Conservation (phyloP, 2,797 vertebrate genomes). For the Brotula barbata region DNA sequence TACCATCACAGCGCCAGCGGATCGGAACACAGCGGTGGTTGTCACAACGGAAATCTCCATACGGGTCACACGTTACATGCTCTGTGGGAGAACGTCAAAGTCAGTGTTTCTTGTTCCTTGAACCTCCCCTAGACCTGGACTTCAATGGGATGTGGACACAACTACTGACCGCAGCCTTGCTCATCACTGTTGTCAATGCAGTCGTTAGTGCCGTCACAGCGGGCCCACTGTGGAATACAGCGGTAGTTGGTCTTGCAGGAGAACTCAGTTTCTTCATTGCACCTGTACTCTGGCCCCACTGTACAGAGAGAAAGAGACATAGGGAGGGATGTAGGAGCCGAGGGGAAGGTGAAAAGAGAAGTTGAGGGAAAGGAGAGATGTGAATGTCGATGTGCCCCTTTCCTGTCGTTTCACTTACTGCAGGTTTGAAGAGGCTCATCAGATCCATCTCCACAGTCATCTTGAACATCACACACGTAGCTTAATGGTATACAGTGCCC, state of each 20-base stretch:
- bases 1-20: slow-evolving; percentile 74
- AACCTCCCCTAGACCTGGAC: too few species aligned
- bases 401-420: slow-evolving; percentile 58
- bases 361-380: slow-evolving; percentile 8
- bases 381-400: neutral
- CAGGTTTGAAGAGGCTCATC: slow-evolving; percentile 73
- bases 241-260: slow-evolving; percentile 77
- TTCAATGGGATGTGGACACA: neutral
- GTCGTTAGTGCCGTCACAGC: slow-evolving; percentile 75
- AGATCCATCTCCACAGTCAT: slow-evolving; percentile 75
- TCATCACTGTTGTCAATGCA: slow-evolving; percentile 79
- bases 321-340: slow-evolving; percentile 4
- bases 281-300: slow-evolving; percentile 74
- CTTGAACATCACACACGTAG: slow-evolving; percentile 73
- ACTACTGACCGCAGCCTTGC: slow-evolving; percentile 73
- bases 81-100: slow-evolving; percentile 53
- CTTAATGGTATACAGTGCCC: slow-evolving; percentile 64
- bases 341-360: neutral
- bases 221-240: slow-evolving; percentile 75
- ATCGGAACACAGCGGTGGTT: slow-evolving; percentile 76
- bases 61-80: slow-evolving; percentile 73
- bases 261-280: slow-evolving; percentile 74
- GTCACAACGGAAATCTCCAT: slow-evolving; percentile 77
- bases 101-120: neutral
- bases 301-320: neutral